phyloP scores from a whole-genome alignment of 2,888 invertebrate genomes.

The Thysanoteuthis rhombus region DNA sequence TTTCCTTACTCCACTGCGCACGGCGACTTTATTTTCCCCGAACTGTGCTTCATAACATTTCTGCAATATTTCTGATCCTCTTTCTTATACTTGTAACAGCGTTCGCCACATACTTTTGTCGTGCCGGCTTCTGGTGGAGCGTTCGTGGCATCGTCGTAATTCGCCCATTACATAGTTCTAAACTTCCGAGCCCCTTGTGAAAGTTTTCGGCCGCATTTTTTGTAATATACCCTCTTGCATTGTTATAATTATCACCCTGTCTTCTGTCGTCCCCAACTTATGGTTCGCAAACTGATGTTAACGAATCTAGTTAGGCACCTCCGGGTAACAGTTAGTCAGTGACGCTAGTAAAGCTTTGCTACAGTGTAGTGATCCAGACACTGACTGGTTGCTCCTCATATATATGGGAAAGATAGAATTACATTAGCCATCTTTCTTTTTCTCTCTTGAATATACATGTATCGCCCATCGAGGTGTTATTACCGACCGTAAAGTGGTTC shows the following conservation, averaged over 20 bases:
- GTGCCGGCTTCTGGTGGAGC: not conserved
- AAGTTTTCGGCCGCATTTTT: not conserved
- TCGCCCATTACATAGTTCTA: not conserved
- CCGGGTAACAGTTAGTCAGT: too few species aligned
- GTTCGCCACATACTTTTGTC: not conserved
- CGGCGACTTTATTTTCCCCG: too few species aligned
- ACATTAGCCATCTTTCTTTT: too few species aligned
- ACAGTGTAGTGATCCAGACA: too few species aligned
- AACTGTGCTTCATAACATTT: too few species aligned
- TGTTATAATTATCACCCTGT: not conserved
- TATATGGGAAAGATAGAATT: too few species aligned
- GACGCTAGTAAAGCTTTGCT: too few species aligned
- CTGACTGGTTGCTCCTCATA: too few species aligned
- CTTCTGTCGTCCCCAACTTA: not conserved
- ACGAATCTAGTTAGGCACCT: not conserved
- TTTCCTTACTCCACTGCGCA: not conserved
- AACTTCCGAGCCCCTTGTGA: not conserved
- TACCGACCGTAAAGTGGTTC: too few species aligned
- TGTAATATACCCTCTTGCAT: not conserved
- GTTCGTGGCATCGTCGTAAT: not conserved
- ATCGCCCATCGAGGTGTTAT: too few species aligned
- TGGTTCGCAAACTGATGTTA: not conserved
- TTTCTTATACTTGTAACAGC: not conserved
- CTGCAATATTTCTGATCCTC: not conserved
- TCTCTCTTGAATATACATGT: too few species aligned